phyloP scores from a whole-genome alignment of 2,113 vertebrate species.

The Copsychus sechellarum region DNA sequence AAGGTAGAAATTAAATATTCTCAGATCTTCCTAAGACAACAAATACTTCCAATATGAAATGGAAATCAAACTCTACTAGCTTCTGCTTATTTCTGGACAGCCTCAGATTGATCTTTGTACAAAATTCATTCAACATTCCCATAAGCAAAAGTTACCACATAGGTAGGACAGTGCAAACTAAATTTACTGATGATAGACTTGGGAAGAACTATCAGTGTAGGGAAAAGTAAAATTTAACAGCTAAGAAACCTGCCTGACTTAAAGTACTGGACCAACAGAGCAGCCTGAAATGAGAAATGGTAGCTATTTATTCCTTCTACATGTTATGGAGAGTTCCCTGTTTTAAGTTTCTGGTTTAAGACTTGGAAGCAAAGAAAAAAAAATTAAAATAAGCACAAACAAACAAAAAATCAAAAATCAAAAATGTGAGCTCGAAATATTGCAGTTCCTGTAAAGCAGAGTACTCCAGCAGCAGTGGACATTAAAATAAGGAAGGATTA shows the following conservation, averaged over 20 bases:
- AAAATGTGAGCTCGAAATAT: neutral
- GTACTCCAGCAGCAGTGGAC: neutral
- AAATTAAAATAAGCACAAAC: rapidly evolving
- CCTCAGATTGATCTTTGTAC: neutral
- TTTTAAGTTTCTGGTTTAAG: neutral
- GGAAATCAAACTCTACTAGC: neutral
- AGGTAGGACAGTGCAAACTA: neutral
- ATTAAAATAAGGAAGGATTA: neutral
- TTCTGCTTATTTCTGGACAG: neutral
- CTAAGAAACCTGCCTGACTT: neutral
- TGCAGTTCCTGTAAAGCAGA: neutral
- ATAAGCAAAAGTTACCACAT: neutral
- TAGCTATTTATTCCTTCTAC: neutral
- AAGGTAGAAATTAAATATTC: neutral
- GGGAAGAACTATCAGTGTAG: neutral
- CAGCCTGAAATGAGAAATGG: neutral
- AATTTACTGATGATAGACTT: neutral
- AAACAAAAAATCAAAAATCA: neutral
- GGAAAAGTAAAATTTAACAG: neutral
- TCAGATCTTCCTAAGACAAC: neutral
- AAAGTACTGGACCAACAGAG: neutral
- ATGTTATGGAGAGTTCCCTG: neutral
- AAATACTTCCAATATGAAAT: neutral
- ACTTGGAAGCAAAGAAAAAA: neutral
- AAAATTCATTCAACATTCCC: neutral